Base-by-base conservation (phyloP, 2,113 vertebrate genomes). In the Scytalopus superciliaris region DNA sequence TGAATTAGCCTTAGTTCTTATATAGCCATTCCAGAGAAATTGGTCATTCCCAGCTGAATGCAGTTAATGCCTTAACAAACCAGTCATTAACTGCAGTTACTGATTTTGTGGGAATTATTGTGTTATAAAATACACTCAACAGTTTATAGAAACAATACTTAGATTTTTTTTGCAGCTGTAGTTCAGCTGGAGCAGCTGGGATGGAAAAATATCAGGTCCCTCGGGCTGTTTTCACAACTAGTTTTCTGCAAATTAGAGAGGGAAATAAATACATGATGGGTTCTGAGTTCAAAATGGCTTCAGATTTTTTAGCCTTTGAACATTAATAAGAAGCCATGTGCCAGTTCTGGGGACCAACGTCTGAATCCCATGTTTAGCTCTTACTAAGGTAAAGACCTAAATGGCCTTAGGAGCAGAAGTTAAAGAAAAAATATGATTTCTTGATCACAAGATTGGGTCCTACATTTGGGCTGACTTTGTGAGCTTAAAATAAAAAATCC, bases 61-160 rank as follows among this genome's bases (percentile, higher is more conserved):
- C 81, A 98, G 96, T 98, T 98, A 98, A 97, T 98, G 92, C 96
- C 91, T 97, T 98, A 98, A 97, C 97, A 97, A 98, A 98, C 96
- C 96, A 80, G 96, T 97, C 97, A 98, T 98, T 98, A 98, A 97
- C 94, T 97, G 88, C 91, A 97, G 91, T 96, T 97, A 98, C 96
- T 98, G 97, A 97, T 97, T 98, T 97, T 98, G 97, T 98, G 93
- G 97, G 97, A 98, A 98, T 97, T 98, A 98, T 69, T 97, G 93
- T 97, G 96, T 97, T 97, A 98, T 97, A 98, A 98, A 98, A 97
- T 97, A 97, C 85, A 97, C 92, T 98, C 95, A 97, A 95, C 93
- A 95, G 95, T 96, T 97, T 98, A 97, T 97, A 98, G 96, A 97
- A 98, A 97, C 95, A 96, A 97, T 68, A 97, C 94, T 91, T 42